phyloP scores from a whole-genome alignment of 2,113 vertebrate genomes.

The Pseudopipra pipra region DNA sequence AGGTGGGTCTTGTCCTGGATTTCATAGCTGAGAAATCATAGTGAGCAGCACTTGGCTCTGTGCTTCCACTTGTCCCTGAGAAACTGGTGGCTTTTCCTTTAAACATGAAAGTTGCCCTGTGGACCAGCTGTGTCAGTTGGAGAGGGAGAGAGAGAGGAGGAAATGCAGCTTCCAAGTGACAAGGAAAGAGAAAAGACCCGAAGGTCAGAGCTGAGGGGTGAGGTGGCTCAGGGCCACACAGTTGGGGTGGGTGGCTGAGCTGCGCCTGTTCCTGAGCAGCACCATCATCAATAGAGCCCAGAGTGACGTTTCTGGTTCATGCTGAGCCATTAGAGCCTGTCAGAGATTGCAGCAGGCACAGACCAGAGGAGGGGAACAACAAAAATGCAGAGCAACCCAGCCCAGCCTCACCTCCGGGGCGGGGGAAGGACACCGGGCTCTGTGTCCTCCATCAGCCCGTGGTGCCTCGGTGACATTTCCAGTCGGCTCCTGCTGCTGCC shows the following conservation, averaged over 20 bases:
- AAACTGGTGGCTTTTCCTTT: background rate
- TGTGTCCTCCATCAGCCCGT: constrained; percentile 33
- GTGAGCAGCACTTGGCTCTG: background rate
- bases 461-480: constrained; percentile 72
- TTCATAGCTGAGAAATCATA: background rate
- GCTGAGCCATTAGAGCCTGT: background rate
- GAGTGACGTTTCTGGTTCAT: background rate
- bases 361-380: background rate
- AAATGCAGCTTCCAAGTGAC: background rate
- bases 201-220: background rate
- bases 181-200: background rate
- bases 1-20: background rate
- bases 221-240: background rate
- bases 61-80: background rate
- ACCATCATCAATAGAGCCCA: background rate
- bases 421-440: background rate
- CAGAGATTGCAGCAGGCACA: background rate
- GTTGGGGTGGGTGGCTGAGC: background rate
- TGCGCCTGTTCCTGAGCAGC: background rate
- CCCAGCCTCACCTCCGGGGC: background rate
- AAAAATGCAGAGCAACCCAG: background rate
- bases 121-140: background rate
- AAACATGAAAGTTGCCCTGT: background rate
- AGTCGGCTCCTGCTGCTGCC: constrained; percentile 46
- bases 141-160: background rate